These are phyloP conservation scores for Morpho deidamia DNA, from an alignment of 2,888 invertebrate species.

Conservation along the genomic window DNA sequence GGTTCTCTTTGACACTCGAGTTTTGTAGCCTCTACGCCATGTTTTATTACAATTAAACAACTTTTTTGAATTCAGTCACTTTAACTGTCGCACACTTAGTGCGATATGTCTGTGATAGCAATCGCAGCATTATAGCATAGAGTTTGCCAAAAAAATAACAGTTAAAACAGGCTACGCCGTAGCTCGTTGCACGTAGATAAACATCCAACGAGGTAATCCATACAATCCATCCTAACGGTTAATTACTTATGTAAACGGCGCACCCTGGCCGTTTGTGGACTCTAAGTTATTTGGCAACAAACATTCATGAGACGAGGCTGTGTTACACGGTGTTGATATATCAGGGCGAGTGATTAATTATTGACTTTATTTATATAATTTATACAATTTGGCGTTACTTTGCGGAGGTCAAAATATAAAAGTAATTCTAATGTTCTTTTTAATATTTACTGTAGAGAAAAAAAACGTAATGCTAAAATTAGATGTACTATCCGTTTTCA, in stretches of 20 bases:
- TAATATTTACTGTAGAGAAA: too few relatives aligned
- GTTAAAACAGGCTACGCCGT: constrained; percentile 40
- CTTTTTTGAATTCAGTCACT: too few relatives aligned
- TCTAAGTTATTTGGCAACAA: constrained; percentile 39
- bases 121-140: too few relatives aligned
- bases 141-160: neutral
- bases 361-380: neutral
- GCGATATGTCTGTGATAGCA: too few relatives aligned
- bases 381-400: too few relatives aligned
- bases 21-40: too few relatives aligned
- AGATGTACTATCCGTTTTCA: neutral
- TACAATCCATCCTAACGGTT: constrained; percentile 39
- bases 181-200: constrained; percentile 65
- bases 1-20: too few relatives aligned
- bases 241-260: constrained; percentile 73
- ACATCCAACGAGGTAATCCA: constrained; percentile 42
- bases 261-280: constrained; percentile 48
- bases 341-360: neutral
- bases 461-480: neutral
- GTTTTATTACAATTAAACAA: too few relatives aligned
- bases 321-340: neutral
- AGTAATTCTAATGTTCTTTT: neutral
- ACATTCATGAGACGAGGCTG: constrained; percentile 18
- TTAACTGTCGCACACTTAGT: too few relatives aligned
- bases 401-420: too few relatives aligned